phyloP scores from a whole-genome alignment of 2,888 invertebrate species.

The Eupithecia subumbrata region DNA sequence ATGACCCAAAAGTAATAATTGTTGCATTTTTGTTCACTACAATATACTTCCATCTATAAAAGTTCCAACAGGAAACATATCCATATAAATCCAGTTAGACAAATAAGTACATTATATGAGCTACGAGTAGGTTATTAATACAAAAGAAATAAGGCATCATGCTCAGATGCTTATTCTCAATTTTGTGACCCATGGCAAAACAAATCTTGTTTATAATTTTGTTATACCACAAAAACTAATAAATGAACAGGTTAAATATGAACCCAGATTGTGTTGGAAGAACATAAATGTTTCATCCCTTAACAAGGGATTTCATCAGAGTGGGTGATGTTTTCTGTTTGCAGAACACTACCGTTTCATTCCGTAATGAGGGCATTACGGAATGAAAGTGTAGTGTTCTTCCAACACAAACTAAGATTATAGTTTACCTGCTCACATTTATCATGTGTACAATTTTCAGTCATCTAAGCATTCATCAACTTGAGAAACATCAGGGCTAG shows the following conservation, averaged over 20 bases:
- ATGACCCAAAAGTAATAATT: too few species aligned
- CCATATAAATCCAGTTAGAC: conserved; percentile 12
- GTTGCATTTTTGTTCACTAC: conserved; percentile 17
- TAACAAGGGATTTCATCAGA: background rate
- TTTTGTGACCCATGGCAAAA: background rate
- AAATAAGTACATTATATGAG: conserved; percentile 60
- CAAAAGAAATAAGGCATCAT: background rate
- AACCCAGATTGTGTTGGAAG: background rate
- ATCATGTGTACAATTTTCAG: background rate
- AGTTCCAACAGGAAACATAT: background rate
- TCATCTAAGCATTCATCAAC: background rate
- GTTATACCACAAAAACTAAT: background rate
- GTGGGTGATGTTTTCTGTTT: background rate
- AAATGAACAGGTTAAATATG: background rate
- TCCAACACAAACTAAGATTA: background rate
- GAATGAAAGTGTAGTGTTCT: too few species aligned
- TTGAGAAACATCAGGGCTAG: background rate
- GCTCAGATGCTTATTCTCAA: background rate
- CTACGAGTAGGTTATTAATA: conserved; percentile 37
- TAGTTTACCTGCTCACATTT: background rate
- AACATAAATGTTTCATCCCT: background rate
- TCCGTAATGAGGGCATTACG: too few species aligned
- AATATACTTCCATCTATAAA: background rate
- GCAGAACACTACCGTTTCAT: too few species aligned
- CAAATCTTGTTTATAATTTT: background rate